These are phyloP conservation scores for Netelia fuscicornis DNA, from an alignment of 2,888 invertebrate species.

Conservation along the genomic window DNA sequence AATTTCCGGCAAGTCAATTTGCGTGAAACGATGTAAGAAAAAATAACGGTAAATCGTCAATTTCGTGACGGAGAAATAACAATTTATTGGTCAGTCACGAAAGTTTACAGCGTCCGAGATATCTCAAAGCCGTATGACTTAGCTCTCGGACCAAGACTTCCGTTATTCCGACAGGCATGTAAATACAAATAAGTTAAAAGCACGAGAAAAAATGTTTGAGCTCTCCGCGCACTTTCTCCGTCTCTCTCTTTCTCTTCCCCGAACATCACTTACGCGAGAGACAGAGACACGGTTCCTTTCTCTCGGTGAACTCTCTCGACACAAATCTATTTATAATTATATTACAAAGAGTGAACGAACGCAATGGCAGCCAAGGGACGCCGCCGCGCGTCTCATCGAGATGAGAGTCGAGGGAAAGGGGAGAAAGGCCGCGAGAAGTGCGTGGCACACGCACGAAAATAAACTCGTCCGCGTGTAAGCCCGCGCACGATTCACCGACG, in stretches of 20 bases:
- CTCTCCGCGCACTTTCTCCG: slow-evolving; percentile 4
- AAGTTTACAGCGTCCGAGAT: background rate
- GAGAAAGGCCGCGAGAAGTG: slow-evolving; percentile 56
- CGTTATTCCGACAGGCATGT: slow-evolving; percentile 67
- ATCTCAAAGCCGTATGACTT: background rate
- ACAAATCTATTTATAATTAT: slow-evolving; percentile 67
- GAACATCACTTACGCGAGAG: slow-evolving; percentile 38
- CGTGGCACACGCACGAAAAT: slow-evolving; percentile 60
- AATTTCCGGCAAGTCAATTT: too few species aligned
- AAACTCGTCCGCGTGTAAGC: slow-evolving; percentile 59
- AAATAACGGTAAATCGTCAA: background rate
- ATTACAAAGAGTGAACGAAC: slow-evolving; percentile 80
- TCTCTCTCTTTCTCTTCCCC: slow-evolving; percentile 67
- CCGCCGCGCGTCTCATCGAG: slow-evolving; percentile 1
- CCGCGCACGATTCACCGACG: slow-evolving; percentile 27
- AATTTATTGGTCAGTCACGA: background rate
- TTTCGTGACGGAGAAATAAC: background rate
- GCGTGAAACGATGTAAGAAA: too few species aligned
- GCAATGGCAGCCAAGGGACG: slow-evolving; percentile 67
- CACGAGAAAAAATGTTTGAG: slow-evolving; percentile 24
- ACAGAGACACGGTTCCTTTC: slow-evolving; percentile 48
- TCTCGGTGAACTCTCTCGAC: slow-evolving; percentile 51
- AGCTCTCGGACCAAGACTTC: slow-evolving; percentile 35
- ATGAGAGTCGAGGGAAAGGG: slow-evolving; percentile 46
- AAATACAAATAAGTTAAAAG: slow-evolving; percentile 71